Conservation (phyloP, 2,888 invertebrate genomes). For the Autographa gamma region DNA sequence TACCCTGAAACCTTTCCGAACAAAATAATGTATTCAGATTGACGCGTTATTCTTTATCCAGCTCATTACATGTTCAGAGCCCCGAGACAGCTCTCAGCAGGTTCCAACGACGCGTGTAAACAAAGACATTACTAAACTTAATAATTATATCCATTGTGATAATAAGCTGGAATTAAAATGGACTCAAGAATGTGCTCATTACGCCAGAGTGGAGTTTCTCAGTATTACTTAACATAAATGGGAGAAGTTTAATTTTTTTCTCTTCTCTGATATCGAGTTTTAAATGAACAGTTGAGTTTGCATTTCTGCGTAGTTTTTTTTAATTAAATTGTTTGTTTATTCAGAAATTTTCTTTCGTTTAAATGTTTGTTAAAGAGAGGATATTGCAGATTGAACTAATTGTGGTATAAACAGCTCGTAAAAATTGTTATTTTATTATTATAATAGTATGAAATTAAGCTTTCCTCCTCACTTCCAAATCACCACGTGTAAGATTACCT, state of each 20-base stretch:
- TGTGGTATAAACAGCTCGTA: not conserved
- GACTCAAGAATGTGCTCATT: constrained; percentile 45
- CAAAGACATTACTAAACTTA: constrained; percentile 44
- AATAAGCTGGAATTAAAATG: constrained; percentile 48
- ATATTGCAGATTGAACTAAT: constrained; percentile 12
- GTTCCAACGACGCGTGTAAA: constrained; percentile 49
- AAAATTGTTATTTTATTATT: no score
- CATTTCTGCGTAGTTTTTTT: constrained; percentile 22
- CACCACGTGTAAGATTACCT: not conserved
- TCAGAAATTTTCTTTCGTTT: constrained; percentile 20
- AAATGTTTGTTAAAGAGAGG: constrained; percentile 20
- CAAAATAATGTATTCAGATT: constrained; percentile 51
- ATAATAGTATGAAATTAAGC: no score
- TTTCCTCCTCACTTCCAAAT: not conserved
- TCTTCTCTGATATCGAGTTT: constrained; percentile 24
- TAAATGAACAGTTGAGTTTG: constrained; percentile 33
- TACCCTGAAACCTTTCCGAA: constrained; percentile 16
- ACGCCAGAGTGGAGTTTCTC: constrained; percentile 31
- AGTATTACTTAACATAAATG: constrained; percentile 36
- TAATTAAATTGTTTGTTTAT: constrained; percentile 14
- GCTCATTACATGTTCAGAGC: constrained; percentile 50
- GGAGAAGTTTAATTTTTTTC: constrained; percentile 42
- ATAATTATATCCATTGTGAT: constrained; percentile 32
- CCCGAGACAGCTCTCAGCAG: constrained; percentile 38
- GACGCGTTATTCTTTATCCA: constrained; percentile 38